Percentiles rank a stretch among this genome's conserved stretches.
phyloP scores from a whole-genome alignment of 2,113 vertebrate genomes.

The Calypte anna region DNA sequence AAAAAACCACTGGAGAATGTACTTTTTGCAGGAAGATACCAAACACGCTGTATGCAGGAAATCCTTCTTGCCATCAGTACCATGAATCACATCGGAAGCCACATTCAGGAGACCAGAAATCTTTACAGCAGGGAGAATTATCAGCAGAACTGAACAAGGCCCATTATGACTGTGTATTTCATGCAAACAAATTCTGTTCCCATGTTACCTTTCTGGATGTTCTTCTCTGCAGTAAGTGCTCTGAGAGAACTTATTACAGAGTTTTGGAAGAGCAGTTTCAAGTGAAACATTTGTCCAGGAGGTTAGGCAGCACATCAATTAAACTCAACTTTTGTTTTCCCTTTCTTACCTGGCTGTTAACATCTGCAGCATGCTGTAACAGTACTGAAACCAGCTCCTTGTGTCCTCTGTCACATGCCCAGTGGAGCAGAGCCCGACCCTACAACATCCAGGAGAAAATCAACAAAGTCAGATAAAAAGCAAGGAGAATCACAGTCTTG shows the following conservation, averaged over 20 bases:
- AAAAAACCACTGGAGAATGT: background rate
- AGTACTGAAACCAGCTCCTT: conserved; percentile 92
- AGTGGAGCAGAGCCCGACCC: conserved; percentile 93
- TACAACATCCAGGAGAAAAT: conserved; percentile 65
- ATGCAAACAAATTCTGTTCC: background rate
- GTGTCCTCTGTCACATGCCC: conserved; percentile 96
- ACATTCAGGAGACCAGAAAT: background rate
- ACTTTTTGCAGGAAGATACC: background rate
- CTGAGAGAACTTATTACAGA: background rate
- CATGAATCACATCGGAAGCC: fast-evolving
- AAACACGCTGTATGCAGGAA: fast-evolving
- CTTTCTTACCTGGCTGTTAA: conserved; percentile 91
- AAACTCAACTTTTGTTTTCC: background rate
- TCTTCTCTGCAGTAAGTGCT: background rate
- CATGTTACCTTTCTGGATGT: background rate
- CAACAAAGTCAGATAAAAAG: background rate
- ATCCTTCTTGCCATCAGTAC: background rate
- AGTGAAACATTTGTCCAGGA: background rate
- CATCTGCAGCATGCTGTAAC: conserved; percentile 86
- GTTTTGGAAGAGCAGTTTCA: background rate
- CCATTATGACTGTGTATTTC: background rate
- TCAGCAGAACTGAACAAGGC: background rate
- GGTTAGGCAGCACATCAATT: background rate
- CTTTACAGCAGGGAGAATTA: background rate
- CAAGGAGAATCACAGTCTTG: background rate